Evolutionary conservation across 2,888 invertebrate genomes (phyloP), one percentile per base, ranked within the genome.

Genomic region (Cerceris ruficornis): DNA sequence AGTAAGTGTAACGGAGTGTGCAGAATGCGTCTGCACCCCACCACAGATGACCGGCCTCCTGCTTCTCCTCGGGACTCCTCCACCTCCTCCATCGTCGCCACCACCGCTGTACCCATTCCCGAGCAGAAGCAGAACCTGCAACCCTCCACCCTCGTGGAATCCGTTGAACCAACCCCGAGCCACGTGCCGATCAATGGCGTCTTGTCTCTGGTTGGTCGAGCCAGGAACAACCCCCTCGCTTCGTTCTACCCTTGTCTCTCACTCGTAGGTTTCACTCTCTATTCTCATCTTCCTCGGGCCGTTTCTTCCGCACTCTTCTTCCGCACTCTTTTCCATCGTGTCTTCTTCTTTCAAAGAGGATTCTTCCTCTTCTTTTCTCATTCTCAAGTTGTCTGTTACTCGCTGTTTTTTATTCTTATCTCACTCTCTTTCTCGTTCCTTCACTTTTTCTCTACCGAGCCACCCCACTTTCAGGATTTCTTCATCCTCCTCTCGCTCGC

Each of bases 1-100:
- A 91, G 92, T 92, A 92, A 92, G 92, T 92, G 92, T 92, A 92
- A 92, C 92, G 92, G 92, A 92, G 92, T 92, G 92, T 92, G 92
- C 90, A 90, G 91, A 91, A 88, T 87, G 87, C 87, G 85, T 86
- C 85, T 81, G 76, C 71, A 71, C 78, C 75, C 75, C 73, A 67
- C 70, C 74, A 67, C 55, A 11, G 54, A 17, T 17, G 42, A 15
- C 8, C 54, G 49, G 42, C 46, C n/a, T 52, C 28, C 58, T n/a
- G 11, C 41, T 43, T 64, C 73, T 72, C 66, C 69, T 64, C 60
- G 59, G 69, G 76, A 73, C 75, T 77, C 61, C 50, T 15, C 61
- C 65, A 8, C 81, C 80, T 71, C 82, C 71, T 64, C 57, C 76
- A 41, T 66, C 66, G 43, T 75, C 41, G 62, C 73, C 67, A 64